Percentiles rank a stretch among this genome's conserved stretches.
These are phyloP conservation scores for Trogon melanurus DNA, from an alignment of 2,113 vertebrate species.

Conservation along the genomic window DNA sequence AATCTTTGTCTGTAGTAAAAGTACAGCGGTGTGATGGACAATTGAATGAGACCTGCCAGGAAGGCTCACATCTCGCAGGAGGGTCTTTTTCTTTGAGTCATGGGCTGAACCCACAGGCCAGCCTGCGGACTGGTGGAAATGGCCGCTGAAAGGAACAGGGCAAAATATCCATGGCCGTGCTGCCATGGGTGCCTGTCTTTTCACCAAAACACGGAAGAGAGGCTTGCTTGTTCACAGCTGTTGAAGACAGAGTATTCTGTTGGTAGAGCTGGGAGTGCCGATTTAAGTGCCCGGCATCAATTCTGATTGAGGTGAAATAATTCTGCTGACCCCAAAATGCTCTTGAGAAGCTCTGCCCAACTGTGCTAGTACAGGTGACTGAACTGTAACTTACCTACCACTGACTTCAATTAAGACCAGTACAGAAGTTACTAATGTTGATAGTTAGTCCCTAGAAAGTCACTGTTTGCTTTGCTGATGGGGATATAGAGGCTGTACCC, in stretches of 20 bases:
- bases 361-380: background rate
- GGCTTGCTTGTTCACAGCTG: background rate
- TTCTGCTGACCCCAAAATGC: background rate
- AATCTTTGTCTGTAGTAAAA: background rate
- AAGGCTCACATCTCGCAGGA: background rate
- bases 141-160: background rate
- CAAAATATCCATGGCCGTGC: background rate
- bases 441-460: background rate
- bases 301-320: background rate
- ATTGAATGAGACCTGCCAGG: background rate
- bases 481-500: background rate
- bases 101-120: background rate
- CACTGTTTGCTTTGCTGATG: background rate
- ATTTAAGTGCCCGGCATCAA: background rate
- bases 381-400: background rate
- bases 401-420: background rate
- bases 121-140: background rate
- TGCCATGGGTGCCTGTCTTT: background rate
- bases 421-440: background rate
- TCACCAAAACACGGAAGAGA: background rate
- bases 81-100: background rate
- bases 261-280: accelerated
- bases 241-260: background rate
- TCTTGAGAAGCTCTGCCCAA: background rate
- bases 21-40: background rate